A percentile compares a stretch with the other conserved stretches of the same genome.
phyloP scores from a whole-genome alignment of 2,113 vertebrate species.

The Halcyon senegalensis region DNA sequence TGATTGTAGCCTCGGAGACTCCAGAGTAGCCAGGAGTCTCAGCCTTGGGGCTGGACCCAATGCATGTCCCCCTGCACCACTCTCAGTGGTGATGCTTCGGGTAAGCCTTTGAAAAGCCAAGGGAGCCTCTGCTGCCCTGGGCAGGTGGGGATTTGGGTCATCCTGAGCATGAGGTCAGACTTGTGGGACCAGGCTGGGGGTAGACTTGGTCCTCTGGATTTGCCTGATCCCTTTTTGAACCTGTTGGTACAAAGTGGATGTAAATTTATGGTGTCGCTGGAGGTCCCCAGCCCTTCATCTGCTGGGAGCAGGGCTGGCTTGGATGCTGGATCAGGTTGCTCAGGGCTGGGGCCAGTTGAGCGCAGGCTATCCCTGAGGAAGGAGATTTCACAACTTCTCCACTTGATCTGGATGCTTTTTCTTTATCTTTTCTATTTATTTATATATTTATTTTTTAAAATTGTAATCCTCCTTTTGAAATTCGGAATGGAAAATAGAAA shows the following conservation, averaged over 20 bases:
- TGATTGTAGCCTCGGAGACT: constrained; percentile 67
- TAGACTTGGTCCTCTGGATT: neutral
- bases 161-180: neutral
- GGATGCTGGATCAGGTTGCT: neutral
- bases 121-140: neutral
- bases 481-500: neutral
- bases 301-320: neutral
- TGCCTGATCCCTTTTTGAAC: neutral
- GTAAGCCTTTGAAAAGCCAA: neutral
- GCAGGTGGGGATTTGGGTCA: neutral
- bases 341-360: neutral
- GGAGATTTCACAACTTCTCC: neutral
- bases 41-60: fast-evolving
- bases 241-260: neutral
- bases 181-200: neutral
- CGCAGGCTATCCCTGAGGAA: neutral
- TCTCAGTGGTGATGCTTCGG: neutral
- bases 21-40: neutral
- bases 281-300: neutral
- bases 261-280: neutral
- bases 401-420: neutral
- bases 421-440: neutral
- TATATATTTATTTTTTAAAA: neutral
- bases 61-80: fast-evolving
- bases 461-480: neutral